phyloP scores from a whole-genome alignment of 2,888 invertebrate genomes.

The Hydroisotoma schaefferi region DNA sequence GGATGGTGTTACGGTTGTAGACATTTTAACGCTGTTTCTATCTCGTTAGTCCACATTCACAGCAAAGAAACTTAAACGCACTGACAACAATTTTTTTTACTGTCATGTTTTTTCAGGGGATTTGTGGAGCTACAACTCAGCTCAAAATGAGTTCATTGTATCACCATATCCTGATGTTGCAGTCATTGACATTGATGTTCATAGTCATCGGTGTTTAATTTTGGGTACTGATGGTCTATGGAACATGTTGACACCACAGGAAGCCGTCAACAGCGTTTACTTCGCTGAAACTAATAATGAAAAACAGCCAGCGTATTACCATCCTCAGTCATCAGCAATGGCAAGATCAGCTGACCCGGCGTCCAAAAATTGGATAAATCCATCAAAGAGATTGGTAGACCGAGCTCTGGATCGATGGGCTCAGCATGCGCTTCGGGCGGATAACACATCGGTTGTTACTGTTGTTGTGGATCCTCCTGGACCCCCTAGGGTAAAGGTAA shows the following conservation, averaged over 20 bases:
- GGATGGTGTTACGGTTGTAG: neutral
- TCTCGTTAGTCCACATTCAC: no score
- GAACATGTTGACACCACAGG: constrained; percentile 85
- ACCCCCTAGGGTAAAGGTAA: constrained; percentile 60
- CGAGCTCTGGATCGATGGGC: constrained; percentile 76
- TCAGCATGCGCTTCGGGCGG: constrained; percentile 80
- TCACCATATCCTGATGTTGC: constrained; percentile 95
- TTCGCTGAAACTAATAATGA: constrained; percentile 77
- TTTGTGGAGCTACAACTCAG: constrained; percentile 94
- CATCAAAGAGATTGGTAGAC: constrained; percentile 83
- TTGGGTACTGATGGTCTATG: constrained; percentile 96
- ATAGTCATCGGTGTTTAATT: constrained; percentile 73
- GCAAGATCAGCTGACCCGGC: neutral
- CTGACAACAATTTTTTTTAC: constrained; percentile 3
- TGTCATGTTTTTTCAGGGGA: constrained; percentile 62
- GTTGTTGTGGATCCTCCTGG: constrained; percentile 88
- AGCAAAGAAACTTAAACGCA: no score
- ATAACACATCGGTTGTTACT: constrained; percentile 92
- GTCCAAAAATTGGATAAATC: constrained; percentile 70
- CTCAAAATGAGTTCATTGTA: constrained; percentile 88
- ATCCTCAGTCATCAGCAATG: constrained; percentile 15
- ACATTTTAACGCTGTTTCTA: no score
- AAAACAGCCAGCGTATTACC: constrained; percentile 40
- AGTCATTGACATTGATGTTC: constrained; percentile 75
- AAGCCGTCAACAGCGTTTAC: constrained; percentile 79